Conservation (phyloP, 2,888 invertebrate genomes). For the Pyrochroa serraticornis region DNA sequence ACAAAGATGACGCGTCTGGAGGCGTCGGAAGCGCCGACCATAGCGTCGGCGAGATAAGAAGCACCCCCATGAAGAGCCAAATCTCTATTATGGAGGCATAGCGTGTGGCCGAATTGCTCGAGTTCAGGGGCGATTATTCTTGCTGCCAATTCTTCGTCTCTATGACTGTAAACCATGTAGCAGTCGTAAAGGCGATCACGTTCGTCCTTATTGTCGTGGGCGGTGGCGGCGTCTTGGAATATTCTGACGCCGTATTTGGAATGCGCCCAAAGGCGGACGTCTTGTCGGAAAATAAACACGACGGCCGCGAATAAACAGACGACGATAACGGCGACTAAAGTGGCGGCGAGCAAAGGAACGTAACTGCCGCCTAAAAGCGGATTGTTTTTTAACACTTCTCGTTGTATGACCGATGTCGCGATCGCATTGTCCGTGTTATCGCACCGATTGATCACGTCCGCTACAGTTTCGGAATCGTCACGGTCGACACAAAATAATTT, state of each 20-base stretch:
- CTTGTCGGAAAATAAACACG: slow-evolving; percentile 76
- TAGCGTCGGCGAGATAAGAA: slow-evolving; percentile 67
- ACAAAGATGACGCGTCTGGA: slow-evolving; percentile 78
- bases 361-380: slow-evolving; percentile 73
- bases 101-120: slow-evolving; percentile 71
- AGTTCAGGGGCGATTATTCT: slow-evolving; percentile 74
- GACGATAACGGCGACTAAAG: slow-evolving; percentile 72
- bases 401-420: slow-evolving; percentile 62
- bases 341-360: slow-evolving; percentile 75
- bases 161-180: slow-evolving; percentile 84
- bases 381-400: slow-evolving; percentile 65
- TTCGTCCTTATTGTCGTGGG: slow-evolving; percentile 59
- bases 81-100: slow-evolving; percentile 75
- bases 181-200: slow-evolving; percentile 73
- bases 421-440: slow-evolving; percentile 73
- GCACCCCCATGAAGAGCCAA: slow-evolving; percentile 65
- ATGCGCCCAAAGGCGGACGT: slow-evolving; percentile 80
- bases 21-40: slow-evolving; percentile 68
- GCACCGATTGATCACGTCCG: slow-evolving; percentile 64
- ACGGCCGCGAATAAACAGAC: slow-evolving; percentile 72
- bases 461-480: slow-evolving; percentile 59
- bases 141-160: slow-evolving; percentile 76
- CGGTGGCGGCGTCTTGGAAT: slow-evolving; percentile 67
- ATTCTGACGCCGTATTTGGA: slow-evolving; percentile 78
- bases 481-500: slow-evolving; percentile 72